A percentile compares a stretch with the other conserved stretches of the same genome.
phyloP scores from a whole-genome alignment of 2,888 invertebrate species.

The Allophyes oxyacanthae region DNA sequence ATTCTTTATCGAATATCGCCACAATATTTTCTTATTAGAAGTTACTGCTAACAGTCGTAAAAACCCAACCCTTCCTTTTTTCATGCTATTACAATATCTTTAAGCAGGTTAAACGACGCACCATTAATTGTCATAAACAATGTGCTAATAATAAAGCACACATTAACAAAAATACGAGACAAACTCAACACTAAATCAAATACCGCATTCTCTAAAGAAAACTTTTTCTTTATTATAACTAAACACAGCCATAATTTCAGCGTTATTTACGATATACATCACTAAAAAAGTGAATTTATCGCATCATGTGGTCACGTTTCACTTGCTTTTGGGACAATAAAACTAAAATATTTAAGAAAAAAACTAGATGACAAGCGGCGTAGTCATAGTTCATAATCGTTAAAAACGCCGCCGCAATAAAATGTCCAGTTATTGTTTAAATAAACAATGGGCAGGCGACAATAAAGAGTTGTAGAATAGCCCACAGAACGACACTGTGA shows the following conservation, averaged over 20 bases:
- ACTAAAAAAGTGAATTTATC: constrained; percentile 71
- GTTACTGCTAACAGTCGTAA: too few relatives aligned
- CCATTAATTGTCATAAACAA: constrained; percentile 50
- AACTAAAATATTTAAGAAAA: constrained; percentile 67
- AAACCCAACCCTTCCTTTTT: too few relatives aligned
- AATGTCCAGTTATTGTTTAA: constrained; percentile 85
- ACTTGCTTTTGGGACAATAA: constrained; percentile 67
- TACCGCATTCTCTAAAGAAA: constrained; percentile 58
- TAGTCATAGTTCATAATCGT: constrained; percentile 78
- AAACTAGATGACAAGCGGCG: constrained; percentile 63
- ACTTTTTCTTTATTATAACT: constrained; percentile 63
- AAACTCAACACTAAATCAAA: constrained; percentile 61
- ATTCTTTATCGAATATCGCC: constrained; percentile 6
- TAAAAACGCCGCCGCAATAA: constrained; percentile 81
- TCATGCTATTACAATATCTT: neutral
- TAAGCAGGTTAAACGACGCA: constrained; percentile 16
- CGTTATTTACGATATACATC: constrained; percentile 65
- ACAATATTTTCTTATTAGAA: constrained; percentile 7
- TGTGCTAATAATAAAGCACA: constrained; percentile 47
- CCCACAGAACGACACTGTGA: constrained; percentile 75
- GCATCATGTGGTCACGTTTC: constrained; percentile 66
- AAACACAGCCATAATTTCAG: constrained; percentile 63
- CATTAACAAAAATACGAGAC: constrained; percentile 53
- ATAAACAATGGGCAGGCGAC: constrained; percentile 83
- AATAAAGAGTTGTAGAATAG: constrained; percentile 80